These are phyloP conservation scores for Actinopyga echinites DNA, from an alignment of 53 echinoderm and acorn worm species.

Conservation along the genomic window DNA sequence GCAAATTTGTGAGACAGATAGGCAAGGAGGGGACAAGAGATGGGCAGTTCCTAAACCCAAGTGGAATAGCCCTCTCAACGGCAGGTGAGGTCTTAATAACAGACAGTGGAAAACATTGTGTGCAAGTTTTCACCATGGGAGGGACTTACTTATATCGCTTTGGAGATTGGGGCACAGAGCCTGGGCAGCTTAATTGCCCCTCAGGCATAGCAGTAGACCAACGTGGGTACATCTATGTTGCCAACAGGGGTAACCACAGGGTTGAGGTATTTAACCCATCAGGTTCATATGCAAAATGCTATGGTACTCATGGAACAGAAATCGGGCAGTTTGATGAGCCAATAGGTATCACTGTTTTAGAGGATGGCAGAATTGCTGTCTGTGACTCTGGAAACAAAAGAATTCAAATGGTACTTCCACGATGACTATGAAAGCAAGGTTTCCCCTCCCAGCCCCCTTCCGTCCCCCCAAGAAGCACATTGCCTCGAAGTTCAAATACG, in stretches of 20 bases:
- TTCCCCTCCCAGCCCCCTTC: background rate
- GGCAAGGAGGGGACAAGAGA: conserved; percentile 79
- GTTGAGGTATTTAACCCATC: conserved; percentile 92
- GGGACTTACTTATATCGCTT: conserved; percentile 91
- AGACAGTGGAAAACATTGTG: conserved; percentile 85
- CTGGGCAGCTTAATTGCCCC: conserved; percentile 92
- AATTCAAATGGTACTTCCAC: conserved; percentile 73
- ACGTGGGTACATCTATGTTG: conserved; percentile 84
- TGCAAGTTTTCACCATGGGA: conserved; percentile 84
- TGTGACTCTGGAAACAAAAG: conserved; percentile 93
- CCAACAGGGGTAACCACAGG: conserved; percentile 93
- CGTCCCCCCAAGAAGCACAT: background rate
- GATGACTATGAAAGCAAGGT: background rate
- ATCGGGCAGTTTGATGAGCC: conserved; percentile 92
- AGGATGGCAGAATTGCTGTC: conserved; percentile 78
- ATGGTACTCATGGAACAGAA: conserved; percentile 82
- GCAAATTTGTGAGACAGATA: conserved; percentile 69
- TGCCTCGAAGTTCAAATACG: background rate
- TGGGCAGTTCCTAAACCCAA: conserved; percentile 81
- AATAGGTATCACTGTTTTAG: conserved; percentile 64
- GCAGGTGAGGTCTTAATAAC: conserved; percentile 88
- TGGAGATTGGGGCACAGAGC: conserved; percentile 91
- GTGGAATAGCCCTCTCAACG: conserved; percentile 67
- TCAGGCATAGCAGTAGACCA: conserved; percentile 80
- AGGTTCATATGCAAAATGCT: conserved; percentile 70